Evolutionary conservation across 30 jellyfish, hydroid and myxozoan genomes (phyloP).

Genomic region (Kudoa iwatai): DNA sequence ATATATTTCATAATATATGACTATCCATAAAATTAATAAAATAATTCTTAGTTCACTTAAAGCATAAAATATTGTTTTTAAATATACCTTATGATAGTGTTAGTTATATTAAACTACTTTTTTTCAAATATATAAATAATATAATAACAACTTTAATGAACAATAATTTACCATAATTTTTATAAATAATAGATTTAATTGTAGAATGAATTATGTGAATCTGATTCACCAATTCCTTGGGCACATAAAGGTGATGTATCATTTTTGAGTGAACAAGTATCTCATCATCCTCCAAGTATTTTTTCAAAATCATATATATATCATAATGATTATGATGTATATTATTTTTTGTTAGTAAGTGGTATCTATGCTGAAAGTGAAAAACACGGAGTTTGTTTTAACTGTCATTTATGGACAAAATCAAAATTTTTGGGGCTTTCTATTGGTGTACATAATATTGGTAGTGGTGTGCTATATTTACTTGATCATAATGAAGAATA

Average conservation of each 20-base stretch:
- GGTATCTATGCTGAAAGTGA: slow-evolving; percentile 77
- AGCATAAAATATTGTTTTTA: no score
- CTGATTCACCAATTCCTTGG: slow-evolving; percentile 52
- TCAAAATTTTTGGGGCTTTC: slow-evolving; percentile 74
- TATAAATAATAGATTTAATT: no score
- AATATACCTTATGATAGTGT: no score
- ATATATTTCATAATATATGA: no score
- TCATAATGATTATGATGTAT: slow-evolving; percentile 2
- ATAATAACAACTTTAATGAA: no score
- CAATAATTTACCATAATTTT: no score
- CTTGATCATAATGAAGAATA: slow-evolving; percentile 56
- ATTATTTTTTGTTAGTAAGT: slow-evolving; percentile 11
- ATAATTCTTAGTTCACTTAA: no score
- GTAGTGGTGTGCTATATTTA: slow-evolving; percentile 22
- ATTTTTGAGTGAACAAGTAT: slow-evolving; percentile 71
- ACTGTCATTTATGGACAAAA: slow-evolving; percentile 57
- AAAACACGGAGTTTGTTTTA: slow-evolving; percentile 16
- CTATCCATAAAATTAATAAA: no score
- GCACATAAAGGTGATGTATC: slow-evolving; percentile 52
- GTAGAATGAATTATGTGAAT: no score
- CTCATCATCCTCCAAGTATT: slow-evolving; percentile 97
- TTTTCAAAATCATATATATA: no score
- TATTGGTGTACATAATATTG: slow-evolving; percentile 59
- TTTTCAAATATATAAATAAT: no score
- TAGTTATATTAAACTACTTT: no score